phyloP scores from a whole-genome alignment of 2,888 invertebrate species.

The Malachius bipustulatus region DNA sequence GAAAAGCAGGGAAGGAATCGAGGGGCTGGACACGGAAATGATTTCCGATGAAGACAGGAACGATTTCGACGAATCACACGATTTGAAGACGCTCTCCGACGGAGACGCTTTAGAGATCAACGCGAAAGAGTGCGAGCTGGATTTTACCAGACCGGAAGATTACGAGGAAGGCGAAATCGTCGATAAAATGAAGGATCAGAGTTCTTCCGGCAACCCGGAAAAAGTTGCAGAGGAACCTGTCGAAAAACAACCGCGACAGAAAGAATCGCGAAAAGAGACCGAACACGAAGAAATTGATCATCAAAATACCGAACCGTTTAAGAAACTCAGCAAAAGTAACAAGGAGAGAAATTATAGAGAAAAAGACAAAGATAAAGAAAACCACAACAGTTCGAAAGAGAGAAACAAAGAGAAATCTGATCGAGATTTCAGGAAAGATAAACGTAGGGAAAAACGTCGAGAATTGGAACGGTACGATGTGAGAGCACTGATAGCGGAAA shows the following conservation, averaged over 20 bases:
- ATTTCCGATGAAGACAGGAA: constrained; percentile 63
- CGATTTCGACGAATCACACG: constrained; percentile 47
- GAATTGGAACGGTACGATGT: constrained; percentile 78
- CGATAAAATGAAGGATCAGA: constrained; percentile 33
- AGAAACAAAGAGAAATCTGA: constrained; percentile 22
- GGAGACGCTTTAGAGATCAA: constrained; percentile 37
- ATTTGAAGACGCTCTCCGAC: constrained; percentile 33
- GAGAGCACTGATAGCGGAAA: constrained; percentile 61
- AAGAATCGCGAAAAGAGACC: constrained; percentile 27
- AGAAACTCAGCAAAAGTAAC: constrained; percentile 65
- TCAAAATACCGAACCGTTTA: constrained; percentile 49
- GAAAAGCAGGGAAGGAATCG: constrained; percentile 26
- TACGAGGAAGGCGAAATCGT: constrained; percentile 49
- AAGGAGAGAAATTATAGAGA: constrained; percentile 71
- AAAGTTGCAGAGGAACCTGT: constrained; percentile 17
- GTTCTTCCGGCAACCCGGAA: constrained; percentile 20
- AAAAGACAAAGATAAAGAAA: constrained; percentile 38
- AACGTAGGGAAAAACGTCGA: constrained; percentile 49
- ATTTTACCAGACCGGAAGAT: constrained; percentile 36
- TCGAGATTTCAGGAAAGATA: constrained; percentile 27
- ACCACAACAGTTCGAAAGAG: constrained; percentile 34
- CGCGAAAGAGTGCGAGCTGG: constrained; percentile 38
- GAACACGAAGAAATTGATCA: constrained; percentile 32
- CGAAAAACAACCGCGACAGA: constrained; percentile 33
- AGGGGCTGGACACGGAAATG: constrained; percentile 58